Base-by-base conservation (phyloP, 2,888 invertebrate species). In the Coelopa pilipes region DNA sequence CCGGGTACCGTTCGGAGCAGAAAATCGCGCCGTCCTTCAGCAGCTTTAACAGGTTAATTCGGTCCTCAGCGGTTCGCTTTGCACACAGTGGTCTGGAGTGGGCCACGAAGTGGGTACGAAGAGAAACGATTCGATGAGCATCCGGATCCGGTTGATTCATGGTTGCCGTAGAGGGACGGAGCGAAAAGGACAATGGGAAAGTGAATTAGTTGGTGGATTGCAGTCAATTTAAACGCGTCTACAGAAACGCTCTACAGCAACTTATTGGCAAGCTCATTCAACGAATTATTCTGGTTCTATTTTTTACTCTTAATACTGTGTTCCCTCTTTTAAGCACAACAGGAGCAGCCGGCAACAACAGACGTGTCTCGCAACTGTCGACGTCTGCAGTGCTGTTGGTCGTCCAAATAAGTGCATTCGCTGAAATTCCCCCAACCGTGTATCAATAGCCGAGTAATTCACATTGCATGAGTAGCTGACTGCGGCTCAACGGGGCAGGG, bases 31-130 rank as follows among this genome's bases (percentile, higher is more conserved):
- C 87, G n/a, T 87, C 87, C 74, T 85, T 86, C 11, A 87, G 93
- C 80, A 95, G 88, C 88, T 94, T 93, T 83, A 95, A 89, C 84
- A 95, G 89, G 88, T 94, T 94, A 91, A 95, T 91, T 69, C 95
- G 94, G 89, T 95, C 95, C 88, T 94, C 93, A 66, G 95, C 95
- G 88, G 94, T 94, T 77, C 95, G 91, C 87, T 95, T 95, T 84
- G 95, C 95, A 82, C 92, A 91, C 80, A 95, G 88, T 87, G 92
- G 91, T 85, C 92, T 91, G 87, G 70, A 75, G 74, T 73, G 74
- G 72, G 12, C 1, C 15, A 55, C 50, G 45, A 75, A 71, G 67
- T 73, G 74, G 13, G 46, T 4, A 12, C 49, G 21, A 34, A 34
- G 34, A 34, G 34, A 34, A 34, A 34, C 4, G n/a, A n/a, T n/a